Conservation (phyloP, 2,113 vertebrate species). For the Eurypyga helias region DNA sequence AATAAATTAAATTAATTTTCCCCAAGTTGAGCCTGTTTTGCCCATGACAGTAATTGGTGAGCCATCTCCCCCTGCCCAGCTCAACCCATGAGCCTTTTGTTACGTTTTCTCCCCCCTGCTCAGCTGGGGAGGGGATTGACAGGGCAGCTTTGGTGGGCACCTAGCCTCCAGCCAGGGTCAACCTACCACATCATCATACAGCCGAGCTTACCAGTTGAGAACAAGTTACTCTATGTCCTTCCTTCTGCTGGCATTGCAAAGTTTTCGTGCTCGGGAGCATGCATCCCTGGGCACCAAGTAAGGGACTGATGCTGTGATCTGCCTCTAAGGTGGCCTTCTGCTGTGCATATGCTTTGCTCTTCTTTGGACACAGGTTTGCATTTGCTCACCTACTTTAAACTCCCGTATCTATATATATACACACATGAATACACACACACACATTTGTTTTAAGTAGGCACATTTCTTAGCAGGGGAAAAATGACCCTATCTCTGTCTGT, state of each 20-base stretch:
- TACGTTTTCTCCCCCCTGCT: too few species aligned
- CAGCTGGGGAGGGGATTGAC: too few species aligned
- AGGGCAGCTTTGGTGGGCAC: too few species aligned
- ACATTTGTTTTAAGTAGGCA: background rate
- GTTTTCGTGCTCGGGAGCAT: accelerated
- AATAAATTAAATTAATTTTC: too few species aligned
- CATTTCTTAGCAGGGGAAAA: background rate
- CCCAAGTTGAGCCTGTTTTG: too few species aligned
- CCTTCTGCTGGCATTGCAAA: background rate
- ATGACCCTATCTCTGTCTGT: background rate
- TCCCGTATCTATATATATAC: accelerated
- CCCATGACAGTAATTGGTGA: too few species aligned
- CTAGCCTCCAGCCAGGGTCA: too few species aligned
- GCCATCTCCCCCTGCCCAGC: too few species aligned
- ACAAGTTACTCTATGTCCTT: background rate
- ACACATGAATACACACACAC: accelerated
- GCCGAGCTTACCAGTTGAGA: background rate
- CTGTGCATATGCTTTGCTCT: accelerated
- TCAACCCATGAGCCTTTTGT: too few species aligned
- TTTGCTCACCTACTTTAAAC: background rate
- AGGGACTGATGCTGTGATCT: background rate
- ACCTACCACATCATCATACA: background rate
- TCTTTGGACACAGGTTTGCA: background rate
- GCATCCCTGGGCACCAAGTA: accelerated
- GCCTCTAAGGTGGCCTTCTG: background rate